Conservation (phyloP, 2,888 invertebrate species). For the Cremastinae sp. region DNA sequence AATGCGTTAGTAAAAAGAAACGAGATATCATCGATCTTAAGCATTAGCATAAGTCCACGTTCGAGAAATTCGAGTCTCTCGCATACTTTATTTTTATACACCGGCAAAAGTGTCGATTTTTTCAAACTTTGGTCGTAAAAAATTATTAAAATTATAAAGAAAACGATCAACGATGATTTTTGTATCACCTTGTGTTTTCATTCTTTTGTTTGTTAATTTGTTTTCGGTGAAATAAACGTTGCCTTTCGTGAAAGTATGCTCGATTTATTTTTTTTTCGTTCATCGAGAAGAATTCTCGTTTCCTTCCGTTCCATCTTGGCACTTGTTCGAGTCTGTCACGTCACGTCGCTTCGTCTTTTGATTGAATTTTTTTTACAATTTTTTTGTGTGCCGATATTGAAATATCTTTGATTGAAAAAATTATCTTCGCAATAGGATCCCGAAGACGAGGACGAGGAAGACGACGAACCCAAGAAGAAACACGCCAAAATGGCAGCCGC, state of each 20-base stretch:
- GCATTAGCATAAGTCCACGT: conserved; percentile 61
- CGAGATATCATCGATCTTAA: conserved; percentile 57
- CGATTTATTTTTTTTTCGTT: conserved; percentile 70
- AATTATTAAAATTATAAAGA: conserved; percentile 3
- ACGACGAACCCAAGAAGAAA: conserved; percentile 90
- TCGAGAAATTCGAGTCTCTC: conserved; percentile 53
- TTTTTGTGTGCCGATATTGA: not conserved
- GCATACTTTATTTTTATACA: conserved; percentile 39
- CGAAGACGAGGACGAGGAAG: conserved; percentile 88
- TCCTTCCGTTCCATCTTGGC: conserved; percentile 71
- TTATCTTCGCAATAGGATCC: conserved; percentile 81
- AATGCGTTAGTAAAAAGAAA: conserved; percentile 68
- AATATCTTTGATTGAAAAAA: conserved; percentile 26
- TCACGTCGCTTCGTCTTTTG: not conserved
- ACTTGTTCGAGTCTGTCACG: conserved; percentile 59
- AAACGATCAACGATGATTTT: conserved; percentile 29
- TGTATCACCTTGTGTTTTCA: conserved; percentile 58
- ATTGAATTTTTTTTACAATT: not conserved
- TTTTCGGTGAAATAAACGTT: conserved; percentile 61
- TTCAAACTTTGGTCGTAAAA: conserved; percentile 11
- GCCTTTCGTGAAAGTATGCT: conserved; percentile 61
- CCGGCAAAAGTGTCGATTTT: conserved; percentile 40
- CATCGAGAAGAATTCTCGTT: conserved; percentile 65
- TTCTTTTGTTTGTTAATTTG: conserved; percentile 61
- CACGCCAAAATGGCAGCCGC: conserved; percentile 87